Evolutionary conservation across 2,113 vertebrate species (phyloP), one percentile per base, ranked within the genome.

Genomic region (Oncorhynchus keta): DNA sequence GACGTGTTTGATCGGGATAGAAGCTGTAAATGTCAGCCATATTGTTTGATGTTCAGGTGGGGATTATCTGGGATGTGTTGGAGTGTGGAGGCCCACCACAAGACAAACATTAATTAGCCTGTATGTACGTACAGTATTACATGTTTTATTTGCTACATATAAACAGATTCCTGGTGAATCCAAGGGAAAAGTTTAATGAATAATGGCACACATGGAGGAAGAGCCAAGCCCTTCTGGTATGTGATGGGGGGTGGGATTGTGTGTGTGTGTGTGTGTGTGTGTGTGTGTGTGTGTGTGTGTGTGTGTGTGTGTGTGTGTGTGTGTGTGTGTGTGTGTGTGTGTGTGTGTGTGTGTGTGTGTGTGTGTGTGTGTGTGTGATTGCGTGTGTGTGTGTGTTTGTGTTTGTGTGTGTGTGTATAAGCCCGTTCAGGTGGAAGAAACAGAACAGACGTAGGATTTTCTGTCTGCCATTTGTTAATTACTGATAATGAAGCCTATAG

Each of bases 401-500:
- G 65, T 67, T 13, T 72, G 22, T 14, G 70, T 24, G 57, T 51
- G n/a, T 57, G 45, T 57, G 20, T 14, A 39, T 35, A 68, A 69
- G 73, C 22, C 61, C 22, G 65, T 68, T 89, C 86, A 86, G 84
- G 87, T 83, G 83, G 81, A 83, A 85, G 79, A 77, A 81, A 70
- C 77, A 88, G 83, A 89, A 74, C 73, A 76, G 84, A 78, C 83
- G 75, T 82, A 61, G 14, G 14, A 55, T 55, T 45, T 45, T 45
- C 39, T 45, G 83, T 83, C 78, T 90, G 87, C 87, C 90, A 88
- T 91, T 91, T 90, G 83, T 92, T 90, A 90, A 92, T 93, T 90
- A 93, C 90, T 92, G 89, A 91, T 90, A 93, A 92, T 84, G 84
- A 88, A 83, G 81, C 87, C 90, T 83, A 69, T 70, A 55, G 91